Base-by-base conservation (phyloP, 2,888 invertebrate genomes). In the Silvanus unidentatus region DNA sequence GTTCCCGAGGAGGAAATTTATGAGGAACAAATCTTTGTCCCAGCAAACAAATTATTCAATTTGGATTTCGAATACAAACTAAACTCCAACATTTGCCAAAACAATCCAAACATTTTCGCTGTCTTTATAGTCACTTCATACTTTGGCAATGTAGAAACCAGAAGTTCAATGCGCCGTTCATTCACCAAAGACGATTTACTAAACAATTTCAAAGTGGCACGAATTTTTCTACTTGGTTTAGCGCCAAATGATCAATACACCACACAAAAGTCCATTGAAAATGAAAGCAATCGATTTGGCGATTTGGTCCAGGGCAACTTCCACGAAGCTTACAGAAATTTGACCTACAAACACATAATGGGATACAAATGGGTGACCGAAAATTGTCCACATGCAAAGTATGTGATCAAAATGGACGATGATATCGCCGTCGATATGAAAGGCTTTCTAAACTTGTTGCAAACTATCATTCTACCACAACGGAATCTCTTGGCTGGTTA, bases 321-420 rank as follows among this genome's bases (percentile, higher is more conserved):
- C 62, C 45, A 73, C 1, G 90, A 90, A 71, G 80, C 84, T 37
- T 90, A 90, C 59, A 77, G 79, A 58, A 89, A 90, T 68, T 69
- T 90, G n/a, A 88, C 88, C 2, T 82, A 82, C 57, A 90, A 90
- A 69, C 88, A 90, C 61, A 66, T 86, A 0, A 88, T 89, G 88
- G 89, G 89, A 0, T 66, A 90, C 29, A 77, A 79, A 55, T 91
- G 89, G 89, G 82, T 80, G 0, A 72, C 77, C 0, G 71, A 71
- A n/a, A 72, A 75, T 57, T 90, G 89, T 59, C 61, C 60, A 1
- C 70, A 74, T 2, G 77, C 80, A 1, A 75, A 77, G 45, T 86
- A 78, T 57, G 74, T 89, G 16, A 75, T 89, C 22, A 91, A 91
- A 77, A 81, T 86, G 69, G 90, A 91, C 63, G 89, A 90, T 64